Base-by-base conservation (phyloP, 2,888 invertebrate species). In the Mythimna pallens region DNA sequence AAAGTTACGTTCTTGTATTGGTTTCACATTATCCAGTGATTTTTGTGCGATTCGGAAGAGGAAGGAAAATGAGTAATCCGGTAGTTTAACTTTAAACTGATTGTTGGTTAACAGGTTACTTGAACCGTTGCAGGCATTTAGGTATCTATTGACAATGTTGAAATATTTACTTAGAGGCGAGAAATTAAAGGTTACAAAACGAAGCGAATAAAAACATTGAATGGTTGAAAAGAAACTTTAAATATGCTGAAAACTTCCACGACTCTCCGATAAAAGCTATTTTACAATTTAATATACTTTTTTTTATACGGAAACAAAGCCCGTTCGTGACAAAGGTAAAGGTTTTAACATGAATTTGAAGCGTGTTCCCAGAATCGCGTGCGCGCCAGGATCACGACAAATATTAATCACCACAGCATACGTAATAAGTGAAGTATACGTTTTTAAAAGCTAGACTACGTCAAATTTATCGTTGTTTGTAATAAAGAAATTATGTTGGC, bases 261-360 rank as follows among this genome's bases (percentile, higher is more conserved):
- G 10, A 50, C 43, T 6, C 47, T 8, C 58, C 63, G 65, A 71
- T 80, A 67, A 70, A 70, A 67, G 30, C 36, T 47, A 70, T 83
- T 79, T 70, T 80, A 81, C 65, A 75, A 65, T 75, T 80, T 76
- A 65, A 70, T 69, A 66, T 54, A 65, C 65, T 87, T 86, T 47
- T n/a, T 25, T 90, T 87, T 86, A 80, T 80, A 71, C 74, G 82
- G 86, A 90, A 90, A 85, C 85, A 68, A 80, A 78, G 77, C 62
- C 57, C 67, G 81, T 91, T 92, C 91, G 91, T 92, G 92, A 90
- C 90, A 78, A 87, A 77, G 70, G 74, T 59, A 80, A 83, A 83
- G 86, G 80, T 68, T 82, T 75, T 64, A 76, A 76, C 74, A 76
- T 84, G 77, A 82, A 84, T 71, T 80, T 80, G 57, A 78, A 78